phyloP scores from a whole-genome alignment of 2,888 invertebrate species.

The Eudemis profundana region DNA sequence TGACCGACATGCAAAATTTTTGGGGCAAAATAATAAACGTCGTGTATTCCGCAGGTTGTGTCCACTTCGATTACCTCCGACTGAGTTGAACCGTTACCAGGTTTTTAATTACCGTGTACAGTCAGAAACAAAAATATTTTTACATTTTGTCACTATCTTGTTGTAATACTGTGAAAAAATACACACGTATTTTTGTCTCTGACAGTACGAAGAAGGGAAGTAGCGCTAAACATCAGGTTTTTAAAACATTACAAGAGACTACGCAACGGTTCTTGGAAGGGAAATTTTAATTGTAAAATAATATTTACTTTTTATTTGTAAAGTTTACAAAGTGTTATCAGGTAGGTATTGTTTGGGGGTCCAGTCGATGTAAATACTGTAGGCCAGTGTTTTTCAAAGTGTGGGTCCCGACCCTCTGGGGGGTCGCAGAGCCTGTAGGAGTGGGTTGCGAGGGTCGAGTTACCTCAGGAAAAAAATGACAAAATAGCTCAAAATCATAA shows the following conservation, averaged over 20 bases:
- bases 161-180: no score
- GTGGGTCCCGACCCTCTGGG: no score
- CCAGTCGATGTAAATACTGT: no score
- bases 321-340: no score
- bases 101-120: slow-evolving; percentile 15
- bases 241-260: not conserved
- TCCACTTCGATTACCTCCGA: slow-evolving; percentile 20
- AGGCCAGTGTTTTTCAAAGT: no score
- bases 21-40: slow-evolving; percentile 30
- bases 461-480: no score
- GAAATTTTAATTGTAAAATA: not conserved
- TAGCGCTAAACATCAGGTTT: not conserved
- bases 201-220: slow-evolving; percentile 4
- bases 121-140: not conserved
- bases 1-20: slow-evolving; percentile 34
- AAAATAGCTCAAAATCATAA: no score
- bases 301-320: not conserved
- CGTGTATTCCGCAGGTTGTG: slow-evolving; percentile 17
- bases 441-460: no score
- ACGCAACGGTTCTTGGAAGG: not conserved
- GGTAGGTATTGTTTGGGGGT: no score
- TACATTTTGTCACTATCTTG: no score
- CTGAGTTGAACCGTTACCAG: slow-evolving; percentile 6
- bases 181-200: no score
- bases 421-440: no score